A percentile compares a stretch with the other conserved stretches of the same genome.
phyloP scores from a whole-genome alignment of 2,113 vertebrate species.

The Takifugu flavidus region DNA sequence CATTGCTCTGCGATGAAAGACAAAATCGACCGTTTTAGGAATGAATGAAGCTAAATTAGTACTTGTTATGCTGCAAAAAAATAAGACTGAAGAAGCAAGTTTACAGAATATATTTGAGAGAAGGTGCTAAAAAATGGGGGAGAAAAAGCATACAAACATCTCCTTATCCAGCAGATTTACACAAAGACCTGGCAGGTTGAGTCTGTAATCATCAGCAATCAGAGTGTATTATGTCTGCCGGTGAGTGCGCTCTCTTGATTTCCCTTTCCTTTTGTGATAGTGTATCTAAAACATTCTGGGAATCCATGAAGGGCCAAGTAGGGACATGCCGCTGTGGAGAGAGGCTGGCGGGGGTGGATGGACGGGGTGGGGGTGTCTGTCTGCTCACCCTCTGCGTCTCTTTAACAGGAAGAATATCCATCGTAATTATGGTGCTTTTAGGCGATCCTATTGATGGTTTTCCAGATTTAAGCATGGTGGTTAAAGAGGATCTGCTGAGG shows the following conservation, averaged over 20 bases:
- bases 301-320: constrained; percentile 41
- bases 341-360: not conserved
- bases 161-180: too few species aligned
- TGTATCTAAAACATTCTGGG: constrained; percentile 58
- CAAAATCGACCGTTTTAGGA: too few species aligned
- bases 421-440: constrained; percentile 5
- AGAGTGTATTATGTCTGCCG: constrained; percentile 42
- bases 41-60: too few species aligned
- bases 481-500: constrained; percentile 3
- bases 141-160: too few species aligned
- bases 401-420: not conserved
- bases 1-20: too few species aligned
- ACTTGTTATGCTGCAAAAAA: too few species aligned
- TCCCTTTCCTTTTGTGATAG: constrained; percentile 34
- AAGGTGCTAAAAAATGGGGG: too few species aligned
- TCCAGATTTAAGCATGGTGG: constrained; percentile 6
- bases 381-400: not conserved
- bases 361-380: not conserved
- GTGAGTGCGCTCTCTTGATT: constrained; percentile 6
- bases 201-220: too few species aligned
- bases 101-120: too few species aligned
- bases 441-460: constrained; percentile 14
- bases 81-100: too few species aligned
- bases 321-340: constrained; percentile 27
- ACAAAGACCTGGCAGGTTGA: too few species aligned